Evolutionary conservation across 2,113 vertebrate genomes (phyloP).

Genomic region (Cranoglanis bouderius): DNA sequence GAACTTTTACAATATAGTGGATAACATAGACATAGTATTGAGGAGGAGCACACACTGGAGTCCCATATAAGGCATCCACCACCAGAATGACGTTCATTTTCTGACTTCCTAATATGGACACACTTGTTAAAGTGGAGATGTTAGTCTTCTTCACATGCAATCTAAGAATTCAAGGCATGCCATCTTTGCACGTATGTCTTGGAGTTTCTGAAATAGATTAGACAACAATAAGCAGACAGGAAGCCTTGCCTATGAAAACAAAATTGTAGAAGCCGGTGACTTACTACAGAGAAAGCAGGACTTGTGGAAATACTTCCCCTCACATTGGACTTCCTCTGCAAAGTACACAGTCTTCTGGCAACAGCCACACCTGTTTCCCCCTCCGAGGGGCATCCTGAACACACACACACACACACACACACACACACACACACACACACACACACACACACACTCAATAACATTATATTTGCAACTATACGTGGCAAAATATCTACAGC

Average conservation of each 20-base stretch:
- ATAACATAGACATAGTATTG: neutral
- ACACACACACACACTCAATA: constrained; percentile 9
- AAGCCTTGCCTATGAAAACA: neutral
- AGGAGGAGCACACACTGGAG: constrained; percentile 2
- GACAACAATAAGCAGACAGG: neutral
- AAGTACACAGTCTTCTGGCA: constrained; percentile 90
- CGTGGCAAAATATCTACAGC: neutral
- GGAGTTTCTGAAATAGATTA: constrained; percentile 14
- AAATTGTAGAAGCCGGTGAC: constrained; percentile 59
- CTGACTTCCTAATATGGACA: constrained; percentile 42
- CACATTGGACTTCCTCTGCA: constrained; percentile 93
- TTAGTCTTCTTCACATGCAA: constrained; percentile 6
- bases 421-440: constrained; percentile 22
- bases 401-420: constrained; percentile 35
- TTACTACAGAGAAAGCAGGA: constrained; percentile 96
- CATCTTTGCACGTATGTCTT: neutral
- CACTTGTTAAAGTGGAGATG: constrained; percentile 14
- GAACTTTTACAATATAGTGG: neutral
- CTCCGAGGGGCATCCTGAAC: constrained; percentile 80
- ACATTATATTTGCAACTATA: neutral
- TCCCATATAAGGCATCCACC: constrained; percentile 47
- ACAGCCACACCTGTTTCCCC: constrained; percentile 90
- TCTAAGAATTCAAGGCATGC: constrained; percentile 6
- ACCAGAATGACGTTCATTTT: constrained; percentile 30
- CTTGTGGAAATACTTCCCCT: constrained; percentile 91